A percentile compares a stretch with the other conserved stretches of the same genome.
These are phyloP conservation scores for Leucoraja erinaceus DNA, from an alignment of 2,113 vertebrate species.

Conservation along the genomic window DNA sequence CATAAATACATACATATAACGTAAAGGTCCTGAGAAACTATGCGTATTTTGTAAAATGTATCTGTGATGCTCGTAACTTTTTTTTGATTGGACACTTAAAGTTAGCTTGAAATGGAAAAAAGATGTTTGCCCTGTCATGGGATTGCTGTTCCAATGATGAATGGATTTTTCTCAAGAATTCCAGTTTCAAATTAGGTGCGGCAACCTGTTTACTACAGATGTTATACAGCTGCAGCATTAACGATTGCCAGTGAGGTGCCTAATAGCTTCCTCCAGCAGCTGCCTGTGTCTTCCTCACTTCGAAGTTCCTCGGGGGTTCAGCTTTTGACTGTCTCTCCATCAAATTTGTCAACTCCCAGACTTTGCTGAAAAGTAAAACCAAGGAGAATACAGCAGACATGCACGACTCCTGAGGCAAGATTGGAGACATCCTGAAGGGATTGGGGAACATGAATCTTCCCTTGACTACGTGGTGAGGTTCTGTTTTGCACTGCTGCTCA, in stretches of 20 bases:
- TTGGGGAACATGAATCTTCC: background rate
- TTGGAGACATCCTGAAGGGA: background rate
- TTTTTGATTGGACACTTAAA: background rate
- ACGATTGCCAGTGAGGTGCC: background rate
- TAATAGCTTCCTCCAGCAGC: background rate
- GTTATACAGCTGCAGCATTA: background rate
- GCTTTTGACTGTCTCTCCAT: background rate
- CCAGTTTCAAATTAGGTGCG: background rate
- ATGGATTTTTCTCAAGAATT: background rate
- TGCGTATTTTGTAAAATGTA: background rate
- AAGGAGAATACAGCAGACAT: background rate
- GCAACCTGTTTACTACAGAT: slow-evolving; percentile 10
- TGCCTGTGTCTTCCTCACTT: background rate
- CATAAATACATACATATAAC: too few species aligned
- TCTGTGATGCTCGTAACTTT: background rate
- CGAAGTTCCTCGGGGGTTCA: background rate
- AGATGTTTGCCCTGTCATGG: background rate
- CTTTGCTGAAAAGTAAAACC: background rate
- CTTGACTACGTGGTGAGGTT: background rate
- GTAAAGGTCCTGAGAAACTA: background rate
- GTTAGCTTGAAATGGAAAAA: background rate
- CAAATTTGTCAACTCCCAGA: background rate
- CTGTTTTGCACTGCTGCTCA: background rate
- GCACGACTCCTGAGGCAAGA: background rate
- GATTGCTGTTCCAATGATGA: background rate